Percentiles rank a stretch among this genome's conserved stretches.
These are phyloP conservation scores for Chymomyza procnemis DNA, from an alignment of 2,888 invertebrate species.

Conservation along the genomic window DNA sequence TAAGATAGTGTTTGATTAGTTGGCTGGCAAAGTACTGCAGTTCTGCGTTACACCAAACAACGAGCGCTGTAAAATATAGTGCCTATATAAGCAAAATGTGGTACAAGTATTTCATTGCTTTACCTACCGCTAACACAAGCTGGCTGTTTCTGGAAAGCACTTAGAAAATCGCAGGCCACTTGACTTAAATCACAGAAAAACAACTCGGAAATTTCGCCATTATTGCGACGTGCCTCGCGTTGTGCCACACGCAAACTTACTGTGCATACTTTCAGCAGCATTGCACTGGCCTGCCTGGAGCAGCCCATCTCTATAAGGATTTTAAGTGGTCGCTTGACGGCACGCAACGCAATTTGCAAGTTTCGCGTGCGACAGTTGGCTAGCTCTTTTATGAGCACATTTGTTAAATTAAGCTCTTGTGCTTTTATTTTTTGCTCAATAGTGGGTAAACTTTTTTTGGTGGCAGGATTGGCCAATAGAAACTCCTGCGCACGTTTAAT, in stretches of 20 bases:
- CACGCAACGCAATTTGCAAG: constrained; percentile 91
- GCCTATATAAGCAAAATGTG: background rate
- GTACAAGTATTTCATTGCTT: background rate
- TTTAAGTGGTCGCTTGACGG: constrained; percentile 89
- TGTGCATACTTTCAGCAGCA: constrained; percentile 76
- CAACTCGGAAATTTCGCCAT: constrained; percentile 80
- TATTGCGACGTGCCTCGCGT: constrained; percentile 77
- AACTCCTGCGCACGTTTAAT: constrained; percentile 85
- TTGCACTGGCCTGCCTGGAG: constrained; percentile 78
- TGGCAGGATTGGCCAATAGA: constrained; percentile 69
- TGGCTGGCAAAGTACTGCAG: constrained; percentile 88
- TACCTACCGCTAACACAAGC: constrained; percentile 85
- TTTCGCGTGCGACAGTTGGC: constrained; percentile 94
- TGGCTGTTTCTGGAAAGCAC: constrained; percentile 88
- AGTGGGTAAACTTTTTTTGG: constrained; percentile 66
- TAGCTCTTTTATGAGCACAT: constrained; percentile 91
- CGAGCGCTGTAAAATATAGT: constrained; percentile 81
- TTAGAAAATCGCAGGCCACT: constrained; percentile 86
- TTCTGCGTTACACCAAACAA: constrained; percentile 94
- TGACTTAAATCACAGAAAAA: constrained; percentile 85
- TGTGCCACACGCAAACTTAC: constrained; percentile 76
- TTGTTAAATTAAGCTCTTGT: constrained; percentile 88
- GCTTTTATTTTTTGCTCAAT: constrained; percentile 82
- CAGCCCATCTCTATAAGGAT: constrained; percentile 82
- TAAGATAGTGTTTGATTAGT: constrained; percentile 92